These are phyloP conservation scores for Galeopterus variegatus DNA, from an alignment of 2,113 vertebrate genomes.

Conservation along the genomic window DNA sequence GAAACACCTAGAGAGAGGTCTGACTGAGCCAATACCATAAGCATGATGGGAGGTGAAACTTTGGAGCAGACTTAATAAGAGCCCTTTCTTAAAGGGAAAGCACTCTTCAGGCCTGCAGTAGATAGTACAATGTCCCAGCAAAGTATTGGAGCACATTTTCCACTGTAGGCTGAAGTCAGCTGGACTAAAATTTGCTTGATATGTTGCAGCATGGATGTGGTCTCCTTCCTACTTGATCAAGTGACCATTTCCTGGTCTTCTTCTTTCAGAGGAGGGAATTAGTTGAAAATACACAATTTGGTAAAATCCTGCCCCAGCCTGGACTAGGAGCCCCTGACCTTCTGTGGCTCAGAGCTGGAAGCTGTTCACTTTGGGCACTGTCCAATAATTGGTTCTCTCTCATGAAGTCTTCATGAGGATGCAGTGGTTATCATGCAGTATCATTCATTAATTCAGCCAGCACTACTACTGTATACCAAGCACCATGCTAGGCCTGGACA, in stretches of 20 bases:
- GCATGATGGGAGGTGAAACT: background rate
- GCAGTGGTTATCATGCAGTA: background rate
- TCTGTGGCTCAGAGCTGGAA: background rate
- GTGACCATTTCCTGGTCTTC: background rate
- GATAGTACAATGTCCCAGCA: background rate
- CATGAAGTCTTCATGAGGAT: background rate
- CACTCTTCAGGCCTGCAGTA: too few relatives aligned
- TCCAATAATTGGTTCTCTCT: background rate
- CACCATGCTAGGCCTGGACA: background rate
- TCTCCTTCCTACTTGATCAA: background rate
- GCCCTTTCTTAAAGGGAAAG: background rate
- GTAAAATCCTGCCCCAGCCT: background rate
- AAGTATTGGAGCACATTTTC: background rate
- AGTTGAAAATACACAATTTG: background rate
- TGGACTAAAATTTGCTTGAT: background rate
- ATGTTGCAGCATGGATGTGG: background rate
- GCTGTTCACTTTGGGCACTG: background rate
- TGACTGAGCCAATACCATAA: background rate
- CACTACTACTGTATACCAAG: too few relatives aligned
- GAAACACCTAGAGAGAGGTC: background rate
- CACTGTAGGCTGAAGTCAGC: too few relatives aligned
- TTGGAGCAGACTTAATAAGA: background rate
- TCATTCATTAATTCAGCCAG: background rate
- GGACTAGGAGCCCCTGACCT: background rate
- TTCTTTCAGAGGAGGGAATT: background rate